Evolutionary conservation across 2,113 vertebrate genomes (phyloP), one percentile per base, ranked within the genome.

Genomic region (Myrmecobius fasciatus): DNA sequence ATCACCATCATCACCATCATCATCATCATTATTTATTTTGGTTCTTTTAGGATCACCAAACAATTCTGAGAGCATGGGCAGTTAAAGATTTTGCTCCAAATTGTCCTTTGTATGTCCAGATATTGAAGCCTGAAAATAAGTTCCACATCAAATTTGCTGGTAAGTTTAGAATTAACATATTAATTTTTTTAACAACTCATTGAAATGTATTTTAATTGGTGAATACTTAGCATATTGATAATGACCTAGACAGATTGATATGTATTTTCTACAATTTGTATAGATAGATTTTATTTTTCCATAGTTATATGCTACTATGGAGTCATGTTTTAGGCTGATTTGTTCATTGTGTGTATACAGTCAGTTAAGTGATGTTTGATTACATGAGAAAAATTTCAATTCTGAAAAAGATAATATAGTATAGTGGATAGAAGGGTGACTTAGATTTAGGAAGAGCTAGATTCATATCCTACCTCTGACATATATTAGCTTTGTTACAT

Each of bases 111-210:
- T 99, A 99, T 93, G 99, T 99, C 53, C 99, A 99, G 95, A 99
- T 99, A 97, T 97, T 99, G 96, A 99, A 99, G 97, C 99, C 99
- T 52, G 99, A 99, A 98, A 99, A 99, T 96, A 99, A 99, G 98
- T 99, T 99, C 95, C 99, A 99, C 97, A 99, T 99, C 91, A 99
- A 99, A 98, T 99, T 99, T 99, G 99, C 99, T 98, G 99, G 99
- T 99, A 98, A 98, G 98, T 93, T 96, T 90, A 11, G 5, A 92
- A 52, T 96, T 53, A 4, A 75, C n/a, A 89, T 52, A 92, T 17
- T 92, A 49, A 4, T 28, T 91, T 67, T 51, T 7, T 4, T 46
- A 93, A n/a, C 47, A 43, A 52, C 12, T 88, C 2, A 91, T 90
- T 52, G 31, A 53, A 9, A 20, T 52, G n/a, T 3, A 1, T 88